Conservation (phyloP, 2,797 vertebrate genomes). For the Neopelma chrysocephalum region DNA sequence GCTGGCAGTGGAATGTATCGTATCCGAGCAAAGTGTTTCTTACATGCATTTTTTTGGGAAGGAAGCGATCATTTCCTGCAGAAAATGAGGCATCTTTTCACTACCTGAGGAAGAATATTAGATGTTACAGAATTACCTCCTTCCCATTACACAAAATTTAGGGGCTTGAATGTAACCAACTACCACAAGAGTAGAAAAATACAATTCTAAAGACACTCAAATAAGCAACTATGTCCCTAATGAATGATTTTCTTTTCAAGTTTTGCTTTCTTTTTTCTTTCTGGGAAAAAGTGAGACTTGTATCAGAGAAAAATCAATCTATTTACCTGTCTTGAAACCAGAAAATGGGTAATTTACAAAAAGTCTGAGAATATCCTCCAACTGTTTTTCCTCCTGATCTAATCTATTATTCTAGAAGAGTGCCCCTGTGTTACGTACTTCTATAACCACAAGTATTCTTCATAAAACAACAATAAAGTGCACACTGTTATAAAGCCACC, state of each 20-base stretch:
- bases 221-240: neutral
- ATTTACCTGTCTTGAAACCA: slow-evolving; percentile 36
- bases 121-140: neutral
- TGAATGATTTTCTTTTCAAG: neutral
- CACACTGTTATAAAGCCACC: neutral
- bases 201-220: neutral
- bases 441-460: slow-evolving; percentile 34
- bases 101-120: neutral
- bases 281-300: neutral
- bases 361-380: slow-evolving; percentile 26
- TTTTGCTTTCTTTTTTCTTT: neutral
- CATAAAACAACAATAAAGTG: slow-evolving; percentile 51
- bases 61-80: neutral
- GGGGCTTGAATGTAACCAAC: neutral
- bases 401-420: slow-evolving; percentile 20
- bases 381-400: slow-evolving; percentile 14
- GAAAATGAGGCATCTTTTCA: neutral
- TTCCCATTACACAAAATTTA: neutral
- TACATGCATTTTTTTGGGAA: neutral
- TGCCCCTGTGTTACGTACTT: neutral
- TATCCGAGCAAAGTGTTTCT: neutral
- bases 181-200: neutral
- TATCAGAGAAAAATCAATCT: neutral
- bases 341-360: slow-evolving; percentile 66
- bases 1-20: slow-evolving; percentile 25